Evolutionary conservation across 2,888 invertebrate species (phyloP).

Genomic region (Cosmia trapezina): DNA sequence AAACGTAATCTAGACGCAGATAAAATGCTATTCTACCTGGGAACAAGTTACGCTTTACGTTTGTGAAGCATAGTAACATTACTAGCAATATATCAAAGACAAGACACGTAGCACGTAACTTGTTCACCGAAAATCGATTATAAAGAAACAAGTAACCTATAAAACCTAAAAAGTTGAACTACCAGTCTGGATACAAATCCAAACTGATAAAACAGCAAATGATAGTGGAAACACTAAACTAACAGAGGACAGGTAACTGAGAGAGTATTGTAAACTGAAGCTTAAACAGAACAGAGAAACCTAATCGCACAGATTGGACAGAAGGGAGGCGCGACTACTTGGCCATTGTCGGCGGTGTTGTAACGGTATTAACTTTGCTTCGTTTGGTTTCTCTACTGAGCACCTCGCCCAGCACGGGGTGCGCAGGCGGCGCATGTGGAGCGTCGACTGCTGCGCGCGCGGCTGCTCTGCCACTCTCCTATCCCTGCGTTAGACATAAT

Average conservation of each 20-base stretch:
- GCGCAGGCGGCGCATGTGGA: slow-evolving; percentile 94
- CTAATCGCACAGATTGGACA: slow-evolving; percentile 89
- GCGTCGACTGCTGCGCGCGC: slow-evolving; percentile 86
- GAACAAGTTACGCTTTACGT: slow-evolving; percentile 75
- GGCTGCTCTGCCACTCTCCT: slow-evolving; percentile 86
- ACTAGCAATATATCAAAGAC: slow-evolving; percentile 8
- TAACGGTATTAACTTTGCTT: slow-evolving; percentile 91
- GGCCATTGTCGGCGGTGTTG: slow-evolving; percentile 87
- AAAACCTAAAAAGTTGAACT: slow-evolving; percentile 67
- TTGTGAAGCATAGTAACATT: neutral
- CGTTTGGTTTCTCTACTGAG: slow-evolving; percentile 92
- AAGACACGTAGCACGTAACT: slow-evolving; percentile 66
- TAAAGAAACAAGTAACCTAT: slow-evolving; percentile 64
- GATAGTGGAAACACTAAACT: slow-evolving; percentile 80
- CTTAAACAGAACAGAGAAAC: slow-evolving; percentile 88
- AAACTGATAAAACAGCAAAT: slow-evolving; percentile 74
- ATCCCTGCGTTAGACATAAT: slow-evolving; percentile 90
- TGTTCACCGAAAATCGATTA: slow-evolving; percentile 70
- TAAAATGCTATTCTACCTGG: slow-evolving; percentile 75
- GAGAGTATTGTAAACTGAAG: slow-evolving; percentile 79
- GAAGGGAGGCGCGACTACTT: slow-evolving; percentile 90
- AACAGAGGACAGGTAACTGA: slow-evolving; percentile 83
- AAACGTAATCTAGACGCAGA: slow-evolving; percentile 74
- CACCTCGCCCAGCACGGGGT: slow-evolving; percentile 96
- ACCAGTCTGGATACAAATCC: slow-evolving; percentile 70